Base-by-base conservation (phyloP, 2,113 vertebrate genomes). In the Hypocryptadius cinnamomeus region DNA sequence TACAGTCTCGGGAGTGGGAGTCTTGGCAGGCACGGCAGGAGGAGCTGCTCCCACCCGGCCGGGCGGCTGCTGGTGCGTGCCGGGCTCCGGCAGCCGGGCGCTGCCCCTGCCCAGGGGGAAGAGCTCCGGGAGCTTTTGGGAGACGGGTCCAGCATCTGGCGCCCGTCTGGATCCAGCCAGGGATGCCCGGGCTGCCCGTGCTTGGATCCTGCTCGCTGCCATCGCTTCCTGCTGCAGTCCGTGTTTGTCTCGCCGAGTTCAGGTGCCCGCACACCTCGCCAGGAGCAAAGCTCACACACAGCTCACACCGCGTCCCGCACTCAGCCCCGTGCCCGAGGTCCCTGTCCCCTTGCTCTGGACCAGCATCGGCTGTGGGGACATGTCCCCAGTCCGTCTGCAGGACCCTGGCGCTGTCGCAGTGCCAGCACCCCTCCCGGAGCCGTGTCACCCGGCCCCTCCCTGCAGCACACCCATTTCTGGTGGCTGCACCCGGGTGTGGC, bases 251-350 rank as follows among this genome's bases (percentile, higher is more conserved):
- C 18, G 3, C 63, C 1, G 39, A 40, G 70, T 18, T 68, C 24
- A 9, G 66, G 50, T 1, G 4, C 50, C 35, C 5, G 5, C 37
- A 4, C 44, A 10, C 18, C 50, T 20, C 2, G 3, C 5, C 3
- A 11, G 68, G 50, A 8, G 45, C 8, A 1, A 22, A 39, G 4
- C n/a, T 25, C 61, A 1, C 60, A 35, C 61, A 37, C 50, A 17
- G 21, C 79, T n/a, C 25, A 5, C 51, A 5, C 28, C 1, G 1
- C 0, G 1, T 7, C 1, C n/a, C n/a, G n/a, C n/a, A n/a, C n/a
- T n/a, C 69, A 18, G 37, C 31, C 24, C 39, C 10, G 9, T 7
- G 12, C 37, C 61, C 17, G 2, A 5, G 20, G 2, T 25, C 44
- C 13, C 1, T 1, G 21, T 20, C 13, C 40, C 56, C 35, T n/a